phyloP scores from a whole-genome alignment of 2,888 invertebrate genomes.

The Steinernema hermaphroditum region DNA sequence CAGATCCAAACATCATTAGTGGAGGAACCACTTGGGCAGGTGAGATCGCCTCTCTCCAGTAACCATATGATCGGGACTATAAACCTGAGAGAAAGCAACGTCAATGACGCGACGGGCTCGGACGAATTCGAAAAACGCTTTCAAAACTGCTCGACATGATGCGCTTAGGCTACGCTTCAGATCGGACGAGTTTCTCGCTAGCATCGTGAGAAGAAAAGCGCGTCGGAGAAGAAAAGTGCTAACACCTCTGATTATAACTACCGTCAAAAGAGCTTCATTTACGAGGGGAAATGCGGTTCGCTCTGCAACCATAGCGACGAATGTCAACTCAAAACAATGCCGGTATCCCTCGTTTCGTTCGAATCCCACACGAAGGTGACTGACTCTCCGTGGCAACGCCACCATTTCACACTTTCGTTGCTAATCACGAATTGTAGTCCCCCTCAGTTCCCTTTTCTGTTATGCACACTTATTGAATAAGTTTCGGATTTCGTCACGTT shows the following conservation, averaged over 20 bases:
- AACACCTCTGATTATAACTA: no score
- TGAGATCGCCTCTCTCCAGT: slow-evolving; percentile 25
- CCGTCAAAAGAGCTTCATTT: background rate
- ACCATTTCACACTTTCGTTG: background rate
- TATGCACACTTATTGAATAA: no score
- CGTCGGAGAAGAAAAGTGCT: no score
- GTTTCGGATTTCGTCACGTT: no score
- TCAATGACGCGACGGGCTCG: background rate
- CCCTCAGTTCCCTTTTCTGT: no score
- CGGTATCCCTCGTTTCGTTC: background rate
- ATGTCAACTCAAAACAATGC: background rate
- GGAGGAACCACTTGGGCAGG: slow-evolving; percentile 27
- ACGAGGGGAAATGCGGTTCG: background rate
- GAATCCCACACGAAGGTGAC: background rate
- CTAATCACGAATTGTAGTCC: background rate
- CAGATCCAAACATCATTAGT: slow-evolving; percentile 29
- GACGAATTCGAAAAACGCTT: background rate
- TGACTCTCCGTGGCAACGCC: slow-evolving; percentile 28
- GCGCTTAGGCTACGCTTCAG: background rate
- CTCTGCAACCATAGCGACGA: background rate
- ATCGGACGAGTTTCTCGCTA: background rate
- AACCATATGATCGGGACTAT: slow-evolving; percentile 19
- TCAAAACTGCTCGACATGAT: background rate
- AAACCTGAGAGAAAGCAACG: slow-evolving; percentile 17
- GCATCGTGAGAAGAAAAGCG: background rate